A percentile compares a stretch with the other conserved stretches of the same genome.
Evolutionary conservation across 2,888 invertebrate genomes (phyloP).

Genomic region (Mylabris sibirica): DNA sequence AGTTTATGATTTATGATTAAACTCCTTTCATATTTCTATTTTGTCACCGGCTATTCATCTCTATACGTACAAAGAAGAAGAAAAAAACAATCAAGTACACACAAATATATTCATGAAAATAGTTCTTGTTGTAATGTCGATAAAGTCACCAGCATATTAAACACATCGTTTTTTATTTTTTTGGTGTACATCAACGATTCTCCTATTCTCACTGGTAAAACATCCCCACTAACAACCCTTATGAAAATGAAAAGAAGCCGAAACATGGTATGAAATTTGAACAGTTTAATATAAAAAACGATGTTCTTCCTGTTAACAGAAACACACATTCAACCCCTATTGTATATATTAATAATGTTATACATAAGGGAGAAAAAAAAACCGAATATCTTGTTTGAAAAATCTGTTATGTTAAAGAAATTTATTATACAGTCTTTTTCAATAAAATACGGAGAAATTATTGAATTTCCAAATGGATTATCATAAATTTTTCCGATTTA

Average conservation of each 20-base stretch:
- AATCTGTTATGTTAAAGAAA: background rate
- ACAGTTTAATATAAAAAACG: background rate
- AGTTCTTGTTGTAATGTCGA: constrained; percentile 30
- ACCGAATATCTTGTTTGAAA: background rate
- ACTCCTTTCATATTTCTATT: constrained; percentile 13
- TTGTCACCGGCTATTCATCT: constrained; percentile 14
- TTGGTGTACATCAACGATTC: background rate
- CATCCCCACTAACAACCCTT: background rate
- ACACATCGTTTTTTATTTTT: background rate
- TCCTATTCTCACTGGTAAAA: background rate
- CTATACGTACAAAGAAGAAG: background rate
- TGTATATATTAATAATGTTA: background rate
- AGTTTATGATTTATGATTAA: background rate
- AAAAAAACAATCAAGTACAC: constrained; percentile 22
- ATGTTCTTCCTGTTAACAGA: constrained; percentile 8
- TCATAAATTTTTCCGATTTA: background rate
- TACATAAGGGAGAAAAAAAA: background rate
- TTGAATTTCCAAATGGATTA: background rate
- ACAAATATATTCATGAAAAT: constrained; percentile 31
- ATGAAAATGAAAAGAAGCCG: background rate
- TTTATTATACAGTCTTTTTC: background rate
- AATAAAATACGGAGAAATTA: background rate
- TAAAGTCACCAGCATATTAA: constrained; percentile 25
- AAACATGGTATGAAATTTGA: constrained; percentile 3
- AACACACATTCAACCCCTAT: constrained; percentile 7